Conservation (phyloP, 2,113 vertebrate species). For the Colossoma macropomum region DNA sequence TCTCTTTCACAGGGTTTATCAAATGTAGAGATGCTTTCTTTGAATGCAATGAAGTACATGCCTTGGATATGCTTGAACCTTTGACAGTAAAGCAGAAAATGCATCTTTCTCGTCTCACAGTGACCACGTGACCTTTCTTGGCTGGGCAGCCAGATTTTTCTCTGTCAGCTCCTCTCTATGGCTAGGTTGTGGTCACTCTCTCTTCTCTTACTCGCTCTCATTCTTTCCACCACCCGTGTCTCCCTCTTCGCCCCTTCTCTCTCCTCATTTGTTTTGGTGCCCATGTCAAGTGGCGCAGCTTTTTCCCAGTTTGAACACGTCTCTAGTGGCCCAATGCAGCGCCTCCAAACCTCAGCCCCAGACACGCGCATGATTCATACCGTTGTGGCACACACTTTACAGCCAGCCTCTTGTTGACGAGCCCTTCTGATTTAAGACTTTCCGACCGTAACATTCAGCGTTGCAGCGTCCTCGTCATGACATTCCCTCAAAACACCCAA, state of each 20-base stretch:
- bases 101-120: not conserved
- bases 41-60: too few species aligned
- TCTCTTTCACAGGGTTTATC: too few species aligned
- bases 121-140: not conserved
- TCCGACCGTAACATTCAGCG: not conserved
- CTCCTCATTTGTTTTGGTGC: conserved; percentile 27
- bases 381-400: conserved; percentile 22
- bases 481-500: conserved; percentile 8
- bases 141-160: not conserved
- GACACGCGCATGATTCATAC: conserved; percentile 29
- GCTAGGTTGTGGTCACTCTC: not conserved
- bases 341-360: not conserved
- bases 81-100: not conserved
- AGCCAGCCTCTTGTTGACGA: conserved; percentile 18
- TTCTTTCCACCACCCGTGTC: not conserved
- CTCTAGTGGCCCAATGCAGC: not conserved
- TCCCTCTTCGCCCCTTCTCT: not conserved
- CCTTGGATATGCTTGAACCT: not conserved
- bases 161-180: not conserved
- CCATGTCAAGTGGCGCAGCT: conserved; percentile 19
- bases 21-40: too few species aligned
- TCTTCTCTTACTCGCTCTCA: not conserved
- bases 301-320: conserved; percentile 28
- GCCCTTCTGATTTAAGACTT: conserved; percentile 30
- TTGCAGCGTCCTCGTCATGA: not conserved